Conservation (phyloP, 2,113 vertebrate species). For the Nycticebus coucang region DNA sequence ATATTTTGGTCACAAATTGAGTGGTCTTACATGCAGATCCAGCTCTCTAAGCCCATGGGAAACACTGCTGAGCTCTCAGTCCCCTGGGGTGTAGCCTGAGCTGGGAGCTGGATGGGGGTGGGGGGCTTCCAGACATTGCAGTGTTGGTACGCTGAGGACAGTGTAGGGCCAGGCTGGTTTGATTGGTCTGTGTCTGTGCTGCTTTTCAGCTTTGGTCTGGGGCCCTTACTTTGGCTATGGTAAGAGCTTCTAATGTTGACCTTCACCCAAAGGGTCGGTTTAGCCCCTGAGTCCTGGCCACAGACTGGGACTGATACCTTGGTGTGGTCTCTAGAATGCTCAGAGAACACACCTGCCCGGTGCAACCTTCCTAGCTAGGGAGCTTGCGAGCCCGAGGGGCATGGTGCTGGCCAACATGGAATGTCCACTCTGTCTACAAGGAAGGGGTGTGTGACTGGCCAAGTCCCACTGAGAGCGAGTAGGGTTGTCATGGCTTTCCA, state of each 20-base stretch:
- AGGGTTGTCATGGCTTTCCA: not conserved
- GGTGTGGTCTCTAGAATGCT: not conserved
- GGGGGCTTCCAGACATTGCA: not conserved
- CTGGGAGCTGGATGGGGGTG: not conserved
- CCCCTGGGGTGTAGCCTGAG: not conserved
- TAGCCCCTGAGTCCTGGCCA: not conserved
- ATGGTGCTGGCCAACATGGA: not conserved
- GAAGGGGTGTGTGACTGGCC: fast-evolving
- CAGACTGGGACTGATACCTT: not conserved
- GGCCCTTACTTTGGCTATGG: not conserved
- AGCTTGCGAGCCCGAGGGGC: not conserved
- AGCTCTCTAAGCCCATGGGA: not conserved
- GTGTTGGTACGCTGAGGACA: not conserved
- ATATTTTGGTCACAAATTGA: not conserved
- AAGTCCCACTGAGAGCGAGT: not conserved
- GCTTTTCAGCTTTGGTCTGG: not conserved
- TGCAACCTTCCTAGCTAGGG: not conserved
- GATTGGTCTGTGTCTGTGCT: not conserved
- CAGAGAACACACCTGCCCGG: not conserved
- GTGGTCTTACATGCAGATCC: not conserved
- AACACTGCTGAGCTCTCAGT: not conserved
- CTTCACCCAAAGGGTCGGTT: not conserved
- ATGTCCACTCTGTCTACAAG: not conserved
- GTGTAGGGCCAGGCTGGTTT: not conserved
- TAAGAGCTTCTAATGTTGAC: not conserved